phyloP scores from a whole-genome alignment of 2,888 invertebrate genomes.

The Vanessa cardui region DNA sequence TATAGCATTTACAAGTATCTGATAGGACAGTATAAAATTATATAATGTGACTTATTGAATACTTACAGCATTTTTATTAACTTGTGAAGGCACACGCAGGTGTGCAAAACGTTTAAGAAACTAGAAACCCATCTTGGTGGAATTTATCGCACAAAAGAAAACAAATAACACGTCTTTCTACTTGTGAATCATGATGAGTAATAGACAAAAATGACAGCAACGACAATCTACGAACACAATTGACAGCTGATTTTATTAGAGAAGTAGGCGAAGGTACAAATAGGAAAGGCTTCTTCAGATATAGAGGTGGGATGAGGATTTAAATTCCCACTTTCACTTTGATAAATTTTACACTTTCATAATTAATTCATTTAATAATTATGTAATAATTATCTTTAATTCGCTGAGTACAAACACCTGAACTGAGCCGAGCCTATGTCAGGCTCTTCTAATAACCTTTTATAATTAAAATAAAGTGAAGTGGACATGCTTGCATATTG shows the following conservation, averaged over 20 bases:
- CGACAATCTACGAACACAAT: neutral
- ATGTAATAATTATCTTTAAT: no score
- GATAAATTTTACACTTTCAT: no score
- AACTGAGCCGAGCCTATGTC: no score
- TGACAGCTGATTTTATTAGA: neutral
- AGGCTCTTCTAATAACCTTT: no score
- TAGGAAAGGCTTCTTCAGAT: neutral
- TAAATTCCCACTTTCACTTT: no score
- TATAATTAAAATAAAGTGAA: no score
- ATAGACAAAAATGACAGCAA: constrained; percentile 47
- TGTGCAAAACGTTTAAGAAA: constrained; percentile 85
- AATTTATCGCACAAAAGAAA: constrained; percentile 78
- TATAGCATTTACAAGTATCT: constrained; percentile 27
- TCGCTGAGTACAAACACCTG: no score
- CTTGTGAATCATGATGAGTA: constrained; percentile 75
- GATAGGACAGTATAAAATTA: neutral
- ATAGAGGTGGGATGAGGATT: no score
- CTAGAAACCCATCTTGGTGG: constrained; percentile 89
- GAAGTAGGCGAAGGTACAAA: neutral
- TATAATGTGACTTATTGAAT: constrained; percentile 39
- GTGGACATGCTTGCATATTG: no score
- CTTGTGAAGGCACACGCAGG: constrained; percentile 87
- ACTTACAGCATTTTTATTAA: constrained; percentile 87
- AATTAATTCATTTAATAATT: no score
- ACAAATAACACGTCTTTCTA: constrained; percentile 71